Percentiles rank a stretch among this genome's conserved stretches.
phyloP scores from a whole-genome alignment of 2,113 vertebrate genomes.

The Anolis sagrei region DNA sequence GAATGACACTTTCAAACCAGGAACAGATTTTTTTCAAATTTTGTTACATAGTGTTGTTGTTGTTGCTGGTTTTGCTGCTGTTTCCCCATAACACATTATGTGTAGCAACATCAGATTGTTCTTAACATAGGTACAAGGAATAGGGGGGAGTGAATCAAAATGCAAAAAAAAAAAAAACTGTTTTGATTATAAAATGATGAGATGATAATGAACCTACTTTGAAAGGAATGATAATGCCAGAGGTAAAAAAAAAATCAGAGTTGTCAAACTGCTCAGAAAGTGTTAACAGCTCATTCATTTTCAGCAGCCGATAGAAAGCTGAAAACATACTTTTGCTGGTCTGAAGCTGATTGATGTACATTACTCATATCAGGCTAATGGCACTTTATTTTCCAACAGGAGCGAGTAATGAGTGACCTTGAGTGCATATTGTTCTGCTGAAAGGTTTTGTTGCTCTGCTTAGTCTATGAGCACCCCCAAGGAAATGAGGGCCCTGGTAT shows the following conservation, averaged over 20 bases:
- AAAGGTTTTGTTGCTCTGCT: conserved; percentile 77
- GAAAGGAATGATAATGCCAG: conserved; percentile 69
- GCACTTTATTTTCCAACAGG: conserved; percentile 83
- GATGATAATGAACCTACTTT: conserved; percentile 56
- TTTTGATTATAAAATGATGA: conserved; percentile 50
- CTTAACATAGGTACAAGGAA: not conserved
- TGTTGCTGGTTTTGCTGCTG: too few species aligned
- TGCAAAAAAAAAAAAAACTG: too few species aligned
- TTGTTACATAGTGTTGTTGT: too few species aligned
- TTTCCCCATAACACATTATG: too few species aligned
- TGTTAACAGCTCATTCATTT: conserved; percentile 78
- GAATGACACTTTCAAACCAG: too few species aligned
- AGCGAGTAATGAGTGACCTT: conserved; percentile 88
- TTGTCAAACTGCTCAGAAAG: conserved; percentile 73
- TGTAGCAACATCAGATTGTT: not conserved
- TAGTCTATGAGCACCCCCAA: conserved; percentile 82
- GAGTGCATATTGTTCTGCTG: conserved; percentile 83
- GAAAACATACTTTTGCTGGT: conserved; percentile 75
- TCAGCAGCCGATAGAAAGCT: conserved; percentile 67
- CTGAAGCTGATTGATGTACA: conserved; percentile 81
- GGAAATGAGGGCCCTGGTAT: conserved; percentile 87
- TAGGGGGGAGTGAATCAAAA: conserved; percentile 29
- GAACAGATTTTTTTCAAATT: too few species aligned
- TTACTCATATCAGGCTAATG: conserved; percentile 83
- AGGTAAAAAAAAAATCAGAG: conserved; percentile 69